Base-by-base conservation (phyloP, 2,888 invertebrate genomes). In the Dicranocentrus wangi region DNA sequence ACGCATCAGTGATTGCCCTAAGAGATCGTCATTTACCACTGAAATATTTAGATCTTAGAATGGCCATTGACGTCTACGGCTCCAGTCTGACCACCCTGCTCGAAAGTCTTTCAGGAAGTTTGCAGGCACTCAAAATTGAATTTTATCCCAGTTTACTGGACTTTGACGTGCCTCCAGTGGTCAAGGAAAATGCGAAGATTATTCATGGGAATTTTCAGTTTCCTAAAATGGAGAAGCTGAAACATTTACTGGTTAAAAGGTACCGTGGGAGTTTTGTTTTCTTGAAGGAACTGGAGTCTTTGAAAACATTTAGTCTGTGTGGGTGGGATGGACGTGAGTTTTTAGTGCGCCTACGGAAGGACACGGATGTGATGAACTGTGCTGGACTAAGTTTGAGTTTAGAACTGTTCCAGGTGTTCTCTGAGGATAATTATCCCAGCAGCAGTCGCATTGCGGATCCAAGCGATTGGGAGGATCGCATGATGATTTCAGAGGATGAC, bases 21-120 rank as follows among this genome's bases (percentile, higher is more conserved):
- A 58, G 71, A 53, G 60, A 69, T 10, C 69, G 81, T 25, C 55
- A 81, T 5, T 83, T 83, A 66, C 76, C 83, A n/a, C 55, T 83
- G 2, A 25, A 81, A 32, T 78, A 58, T 39, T 55, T 83, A 28
- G 79, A 83, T 43, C 70, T 83, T 28, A 81, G 69, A 17, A 43
- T 83, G n/a, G 73, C 78, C 21, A 68, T 69, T 1, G 83, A 83
- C 55, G 83, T 83, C 13, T 58, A 42, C 23, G 69, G 47, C 13
- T 23, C 28, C 28, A 65, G 39, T 19, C 42, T 83, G 17, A 55
- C 42, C 7, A 21, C 71, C 2, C 71, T 83, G 1, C 72, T 83
- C 1, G 19, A 55, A 51, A 81, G 78, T 61, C 39, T 83, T 32
- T 73, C 78, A 15, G 51, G 58, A 47, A 75, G 78, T 3, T 66